Evolutionary conservation across 2,797 vertebrate genomes (phyloP), one percentile per base, ranked within the genome.

Genomic region (Discoglossus pictus): DNA sequence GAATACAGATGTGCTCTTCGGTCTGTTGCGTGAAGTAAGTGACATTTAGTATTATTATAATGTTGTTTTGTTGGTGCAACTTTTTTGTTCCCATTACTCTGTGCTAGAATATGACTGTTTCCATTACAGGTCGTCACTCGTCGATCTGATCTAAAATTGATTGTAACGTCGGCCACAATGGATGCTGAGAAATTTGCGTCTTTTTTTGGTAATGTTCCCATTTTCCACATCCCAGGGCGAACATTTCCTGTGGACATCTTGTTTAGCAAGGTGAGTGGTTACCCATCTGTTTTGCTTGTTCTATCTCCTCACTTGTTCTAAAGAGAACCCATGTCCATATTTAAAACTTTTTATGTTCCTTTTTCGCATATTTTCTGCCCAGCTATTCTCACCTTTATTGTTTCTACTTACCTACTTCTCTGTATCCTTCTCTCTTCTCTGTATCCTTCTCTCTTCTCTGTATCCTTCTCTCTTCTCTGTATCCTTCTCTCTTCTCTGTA

Each of bases 141-240:
- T 23, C 95, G 97, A 42, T 96, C 95, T 0, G 97, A 99, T 79
- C 84, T 99, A 77, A 99, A 99, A 75, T 93, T 99, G 66, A 98
- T 99, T 0, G 96, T 99, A 68, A 99, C 97, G 0, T 99, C 97
- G 0, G 97, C 97, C 72, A 99, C 97, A 2, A 99, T 99, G 97
- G 97, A 99, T 76, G 94, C 97, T 0, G 97, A 98, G 34, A 99
- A 99, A 64, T 99, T 99, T 87, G 96, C 97, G 1, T 79, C 93
- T 5, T 99, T 99, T 80, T 99, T 99, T 63, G 97, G 97, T 65
- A 99, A 99, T 0, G 97, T 99, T 59, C 97, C 97, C 12, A 95
- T 99, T 74, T 99, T 99, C 74, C 86, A 99, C 80, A 99, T 99
- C 83, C 97, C 97, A 51, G 97, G 97, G 21, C 92, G 97, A 65